These are phyloP conservation scores for Caradrina kadenii DNA, from an alignment of 2,888 invertebrate genomes.

Conservation along the genomic window DNA sequence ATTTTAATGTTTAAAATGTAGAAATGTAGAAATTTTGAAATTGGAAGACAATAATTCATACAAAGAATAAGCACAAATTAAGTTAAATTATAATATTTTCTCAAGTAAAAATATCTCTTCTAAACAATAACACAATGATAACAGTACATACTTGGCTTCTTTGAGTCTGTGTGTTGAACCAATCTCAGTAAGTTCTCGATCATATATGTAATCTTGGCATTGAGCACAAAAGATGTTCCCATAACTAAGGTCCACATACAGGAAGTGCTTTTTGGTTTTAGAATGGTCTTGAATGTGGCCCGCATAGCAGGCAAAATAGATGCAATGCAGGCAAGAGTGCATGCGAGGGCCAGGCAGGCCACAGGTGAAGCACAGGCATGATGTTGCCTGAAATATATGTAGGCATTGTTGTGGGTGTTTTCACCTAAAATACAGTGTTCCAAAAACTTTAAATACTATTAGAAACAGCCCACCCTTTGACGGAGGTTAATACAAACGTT, in stretches of 20 bases:
- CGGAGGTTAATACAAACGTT: slow-evolving; percentile 3
- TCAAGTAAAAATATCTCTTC: not conserved
- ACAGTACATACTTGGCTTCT: slow-evolving; percentile 88
- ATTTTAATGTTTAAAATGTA: not conserved
- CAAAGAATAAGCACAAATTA: too few relatives aligned
- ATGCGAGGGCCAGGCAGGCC: slow-evolving; percentile 94
- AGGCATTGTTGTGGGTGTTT: slow-evolving; percentile 42
- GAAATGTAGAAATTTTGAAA: too few relatives aligned
- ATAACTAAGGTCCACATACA: slow-evolving; percentile 96
- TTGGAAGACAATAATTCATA: too few relatives aligned
- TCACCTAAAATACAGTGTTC: slow-evolving; percentile 30
- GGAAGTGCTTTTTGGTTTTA: slow-evolving; percentile 94
- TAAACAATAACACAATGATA: slow-evolving; percentile 9
- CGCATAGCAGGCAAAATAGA: slow-evolving; percentile 97
- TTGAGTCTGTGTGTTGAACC: slow-evolving; percentile 88
- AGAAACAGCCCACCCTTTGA: not conserved
- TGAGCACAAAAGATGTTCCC: slow-evolving; percentile 97
- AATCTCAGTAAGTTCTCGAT: slow-evolving; percentile 92
- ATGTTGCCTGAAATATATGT: slow-evolving; percentile 91
- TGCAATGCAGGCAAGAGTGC: slow-evolving; percentile 97
- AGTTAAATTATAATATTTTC: slow-evolving; percentile 3
- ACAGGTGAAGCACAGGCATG: slow-evolving; percentile 96
- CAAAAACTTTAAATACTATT: slow-evolving; percentile 14
- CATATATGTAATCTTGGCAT: slow-evolving; percentile 98
- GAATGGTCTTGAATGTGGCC: slow-evolving; percentile 97